phyloP scores from a whole-genome alignment of 2,888 invertebrate genomes.

The Chaetoderma sp. region DNA sequence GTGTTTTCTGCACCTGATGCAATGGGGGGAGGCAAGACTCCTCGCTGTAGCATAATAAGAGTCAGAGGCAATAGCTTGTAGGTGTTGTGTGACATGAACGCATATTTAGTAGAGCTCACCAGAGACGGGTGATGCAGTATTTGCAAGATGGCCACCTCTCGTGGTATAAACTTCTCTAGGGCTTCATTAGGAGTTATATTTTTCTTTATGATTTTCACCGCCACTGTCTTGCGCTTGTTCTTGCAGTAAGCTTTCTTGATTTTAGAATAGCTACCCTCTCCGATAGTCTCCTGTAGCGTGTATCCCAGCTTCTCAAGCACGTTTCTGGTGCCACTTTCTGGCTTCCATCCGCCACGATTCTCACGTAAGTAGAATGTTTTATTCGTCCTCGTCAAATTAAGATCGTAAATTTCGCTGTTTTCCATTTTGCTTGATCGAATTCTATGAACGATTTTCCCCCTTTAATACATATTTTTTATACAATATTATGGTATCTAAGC shows the following conservation, averaged over 20 bases:
- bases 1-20: not conserved
- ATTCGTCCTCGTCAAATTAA: not conserved
- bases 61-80: too few relatives aligned
- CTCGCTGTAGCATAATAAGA: not conserved
- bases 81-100: too few relatives aligned
- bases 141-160: conserved; percentile 32
- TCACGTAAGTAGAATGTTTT: conserved; percentile 2
- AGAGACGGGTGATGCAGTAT: conserved; percentile 30
- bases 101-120: conserved; percentile 34
- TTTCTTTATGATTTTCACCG: conserved; percentile 37
- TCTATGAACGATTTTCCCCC: not conserved
- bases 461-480: too few relatives aligned
- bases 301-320: conserved; percentile 30
- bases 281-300: conserved; percentile 28
- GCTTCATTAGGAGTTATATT: conserved; percentile 9
- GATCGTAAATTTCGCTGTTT: not conserved
- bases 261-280: conserved; percentile 32
- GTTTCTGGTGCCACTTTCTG: conserved; percentile 10
- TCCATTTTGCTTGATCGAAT: not conserved
- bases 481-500: too few relatives aligned
- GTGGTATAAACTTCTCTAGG: conserved; percentile 27
- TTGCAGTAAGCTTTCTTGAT: conserved; percentile 28
- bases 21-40: not conserved
- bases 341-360: conserved; percentile 23
- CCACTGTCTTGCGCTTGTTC: conserved; percentile 25